Conservation (phyloP, 2,888 invertebrate genomes). For the Drosophila fulvimacula region DNA sequence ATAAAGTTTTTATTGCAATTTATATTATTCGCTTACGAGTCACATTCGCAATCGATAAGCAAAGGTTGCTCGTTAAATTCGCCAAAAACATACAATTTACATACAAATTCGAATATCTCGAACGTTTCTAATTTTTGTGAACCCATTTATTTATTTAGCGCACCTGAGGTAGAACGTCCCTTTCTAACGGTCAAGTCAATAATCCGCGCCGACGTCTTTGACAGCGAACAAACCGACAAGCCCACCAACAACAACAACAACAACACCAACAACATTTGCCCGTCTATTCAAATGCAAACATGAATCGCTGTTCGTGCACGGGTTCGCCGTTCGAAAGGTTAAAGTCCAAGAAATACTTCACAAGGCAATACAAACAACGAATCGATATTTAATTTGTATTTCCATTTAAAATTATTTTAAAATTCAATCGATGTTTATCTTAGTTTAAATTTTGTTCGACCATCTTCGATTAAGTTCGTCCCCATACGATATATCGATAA, state of each 20-base stretch:
- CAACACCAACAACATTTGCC: not conserved
- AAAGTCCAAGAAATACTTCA: constrained; percentile 50
- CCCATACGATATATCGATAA: constrained; percentile 38
- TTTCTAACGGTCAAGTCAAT: constrained; percentile 37
- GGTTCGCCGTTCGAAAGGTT: constrained; percentile 52
- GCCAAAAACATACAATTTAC: constrained; percentile 59
- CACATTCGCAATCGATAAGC: constrained; percentile 55
- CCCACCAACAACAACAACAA: constrained; percentile 16
- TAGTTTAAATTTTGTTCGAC: not conserved
- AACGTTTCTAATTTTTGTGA: constrained; percentile 56
- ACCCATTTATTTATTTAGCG: constrained; percentile 51
- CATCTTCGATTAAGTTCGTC: constrained; percentile 3
- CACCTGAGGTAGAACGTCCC: constrained; percentile 46
- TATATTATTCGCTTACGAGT: constrained; percentile 7
- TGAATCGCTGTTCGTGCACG: constrained; percentile 21
- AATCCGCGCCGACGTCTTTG: constrained; percentile 23
- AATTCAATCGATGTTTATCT: not conserved
- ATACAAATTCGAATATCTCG: constrained; percentile 66
- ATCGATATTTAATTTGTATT: constrained; percentile 34
- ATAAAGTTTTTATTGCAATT: constrained; percentile 44
- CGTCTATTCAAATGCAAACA: constrained; percentile 57
- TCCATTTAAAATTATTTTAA: not conserved
- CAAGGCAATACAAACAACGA: constrained; percentile 29
- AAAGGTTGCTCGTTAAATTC: constrained; percentile 70
- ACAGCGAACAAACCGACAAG: constrained; percentile 13